A percentile compares a stretch with the other conserved stretches of the same genome.
Evolutionary conservation across 2,888 invertebrate genomes (phyloP).

Genomic region (Leucoma salicis): DNA sequence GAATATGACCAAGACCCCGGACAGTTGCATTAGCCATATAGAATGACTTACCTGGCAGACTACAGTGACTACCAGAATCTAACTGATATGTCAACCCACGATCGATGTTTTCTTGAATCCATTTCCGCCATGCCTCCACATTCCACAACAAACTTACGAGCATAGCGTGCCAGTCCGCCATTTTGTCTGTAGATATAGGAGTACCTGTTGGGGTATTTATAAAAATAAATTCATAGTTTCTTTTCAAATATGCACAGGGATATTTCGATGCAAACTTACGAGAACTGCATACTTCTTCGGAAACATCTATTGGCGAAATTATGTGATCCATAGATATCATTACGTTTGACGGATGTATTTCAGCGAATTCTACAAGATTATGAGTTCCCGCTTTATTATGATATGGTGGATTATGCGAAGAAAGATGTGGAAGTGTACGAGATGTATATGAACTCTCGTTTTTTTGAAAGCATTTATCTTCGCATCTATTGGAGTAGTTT

Average conservation of each 20-base stretch:
- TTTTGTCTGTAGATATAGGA: conserved; percentile 60
- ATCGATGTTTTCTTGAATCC: conserved; percentile 67
- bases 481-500: conserved; percentile 4
- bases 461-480: conserved; percentile 3
- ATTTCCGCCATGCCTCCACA: conserved; percentile 66
- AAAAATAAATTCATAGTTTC: neutral
- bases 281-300: neutral
- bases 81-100: conserved; percentile 41
- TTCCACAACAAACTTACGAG: conserved; percentile 73
- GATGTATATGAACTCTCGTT: conserved; percentile 1
- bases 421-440: conserved; percentile 6
- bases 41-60: conserved; percentile 31
- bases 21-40: neutral
- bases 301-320: neutral
- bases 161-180: conserved; percentile 70
- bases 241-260: neutral
- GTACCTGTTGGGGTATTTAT: conserved; percentile 35
- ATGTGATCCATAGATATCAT: neutral
- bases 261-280: neutral
- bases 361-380: neutral
- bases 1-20: too few species aligned
- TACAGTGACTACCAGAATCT: conserved; percentile 20
- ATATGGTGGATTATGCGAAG: neutral
- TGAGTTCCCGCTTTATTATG: neutral
- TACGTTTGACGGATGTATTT: neutral